Base-by-base conservation (phyloP, 1,140 invertebrate genomes). In the Drosophila truncata region DNA sequence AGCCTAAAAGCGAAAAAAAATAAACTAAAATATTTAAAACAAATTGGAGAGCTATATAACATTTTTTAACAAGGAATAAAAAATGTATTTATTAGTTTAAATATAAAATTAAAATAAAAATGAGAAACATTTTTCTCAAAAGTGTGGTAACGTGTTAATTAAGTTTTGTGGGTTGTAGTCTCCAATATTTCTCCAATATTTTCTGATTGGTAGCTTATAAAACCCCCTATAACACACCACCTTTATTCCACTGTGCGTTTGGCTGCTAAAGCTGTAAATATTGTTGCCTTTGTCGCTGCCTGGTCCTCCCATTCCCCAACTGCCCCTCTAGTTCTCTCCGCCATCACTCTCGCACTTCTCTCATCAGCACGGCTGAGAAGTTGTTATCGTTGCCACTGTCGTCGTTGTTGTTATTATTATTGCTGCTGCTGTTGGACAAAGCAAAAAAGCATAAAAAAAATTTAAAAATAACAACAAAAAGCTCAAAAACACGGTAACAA, bases 181-280 rank as follows among this genome's bases (percentile, higher is more conserved):
- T 16, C 5, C 11, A 23, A 8, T 7, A 7, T 44, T 23, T 16
- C 14, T 16, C 7, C 13, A 16, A 23, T 46, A 46, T 46, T 23
- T 3, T 25, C 20, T 46, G 5, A 8, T 7, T 6, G 23, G 20
- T 42, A 6, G 11, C 57, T 13, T 3, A 29, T 10, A 42, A 46
- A 29, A 3, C 8, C 6, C 2, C 4, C 27, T 41, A 41, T 9
- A 16, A n/a, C n/a, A n/a, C n/a, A n/a, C 4, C 23, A 23, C 33
- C 14, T 42, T 73, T 41, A 66, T 20, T 31, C 81, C 84, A 90
- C 80, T 90, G 85, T 88, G 73, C 82, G 13, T 44, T 67, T 61
- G 65, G 62, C 77, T 72, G 80, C 77, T 79, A 90, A 83, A 85
- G 84, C 78, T 88, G 86, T 88, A 90, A 90, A 84, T 88, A 78